Base-by-base conservation (phyloP, 2,797 vertebrate genomes). In the Danio kyathit region DNA sequence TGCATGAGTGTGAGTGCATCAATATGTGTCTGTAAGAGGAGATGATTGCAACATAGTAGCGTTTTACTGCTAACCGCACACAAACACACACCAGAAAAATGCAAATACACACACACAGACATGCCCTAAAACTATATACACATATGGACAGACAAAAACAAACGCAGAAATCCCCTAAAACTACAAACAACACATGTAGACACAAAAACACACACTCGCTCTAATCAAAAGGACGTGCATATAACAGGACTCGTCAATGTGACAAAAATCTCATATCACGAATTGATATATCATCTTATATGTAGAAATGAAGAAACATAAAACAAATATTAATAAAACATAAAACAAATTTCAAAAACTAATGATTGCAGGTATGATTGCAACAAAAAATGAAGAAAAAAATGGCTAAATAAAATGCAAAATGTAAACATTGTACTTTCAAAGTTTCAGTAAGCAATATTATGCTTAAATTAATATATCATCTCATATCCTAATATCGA, bases 21-120 rank as follows among this genome's bases (percentile, higher is more conserved):
- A 87, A 87, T 88, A 89, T 87, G 88, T 21, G 52, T 67, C 63
- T 46, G 69, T 64, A 56, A 59, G 14, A 54, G 44, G 21, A 49
- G n/a, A 78, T 29, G 41, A 59, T 73, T 78, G 67, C 67, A 48
- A 65, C 57, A 70, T 40, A 51, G 72, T 29, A 29, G 71, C 49
- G 48, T 70, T 76, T 70, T 49, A 76, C 49, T 44, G 57, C 67
- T 48, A 77, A 77, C 74, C 49, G 9, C 72, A 83, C n/a, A 78
- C 72, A 81, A 81, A 83, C 56, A 64, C 80, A 43, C 71, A 64
- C 51, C 65, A 66, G 60, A 29, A 65, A 48, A 59, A 19, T 61
- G 46, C 69, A 69, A 49, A 79, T 46, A 63, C 76, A 56, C 60
- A 67, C 61, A 76, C 49, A 66, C 48, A 52, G 41, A 59, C 17